A percentile compares a stretch with the other conserved stretches of the same genome.
These are phyloP conservation scores for Podarcis muralis DNA, from an alignment of 2,113 vertebrate genomes.

Conservation along the genomic window DNA sequence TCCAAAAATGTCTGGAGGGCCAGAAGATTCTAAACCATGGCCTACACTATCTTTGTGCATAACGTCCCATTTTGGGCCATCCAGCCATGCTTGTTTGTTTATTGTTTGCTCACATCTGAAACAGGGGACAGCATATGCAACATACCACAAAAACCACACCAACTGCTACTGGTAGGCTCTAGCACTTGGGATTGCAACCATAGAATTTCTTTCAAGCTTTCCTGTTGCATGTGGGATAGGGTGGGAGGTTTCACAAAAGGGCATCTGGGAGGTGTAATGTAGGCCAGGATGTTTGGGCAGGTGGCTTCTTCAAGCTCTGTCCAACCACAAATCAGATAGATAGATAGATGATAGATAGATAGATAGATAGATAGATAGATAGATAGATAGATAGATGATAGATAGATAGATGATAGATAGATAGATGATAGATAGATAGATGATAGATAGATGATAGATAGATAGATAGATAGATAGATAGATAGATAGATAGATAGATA, in stretches of 20 bases:
- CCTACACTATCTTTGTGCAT: background rate
- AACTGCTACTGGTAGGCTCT: no score
- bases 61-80: background rate
- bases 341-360: no score
- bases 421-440: no score
- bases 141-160: background rate
- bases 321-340: constrained; percentile 30
- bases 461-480: no score
- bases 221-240: background rate
- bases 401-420: no score
- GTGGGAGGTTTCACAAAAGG: background rate
- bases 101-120: background rate
- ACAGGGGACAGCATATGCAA: background rate
- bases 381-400: no score
- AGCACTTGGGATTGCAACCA: background rate
- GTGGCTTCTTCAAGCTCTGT: constrained; percentile 6
- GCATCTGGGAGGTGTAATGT: background rate
- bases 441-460: no score
- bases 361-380: no score
- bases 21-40: no score
- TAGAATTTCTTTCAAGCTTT: background rate
- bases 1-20: no score
- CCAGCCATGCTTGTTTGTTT: background rate
- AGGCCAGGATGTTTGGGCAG: background rate
- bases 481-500: no score